A percentile compares a stretch with the other conserved stretches of the same genome.
Evolutionary conservation across 2,113 vertebrate genomes (phyloP).

Genomic region (Melospiza georgiana): DNA sequence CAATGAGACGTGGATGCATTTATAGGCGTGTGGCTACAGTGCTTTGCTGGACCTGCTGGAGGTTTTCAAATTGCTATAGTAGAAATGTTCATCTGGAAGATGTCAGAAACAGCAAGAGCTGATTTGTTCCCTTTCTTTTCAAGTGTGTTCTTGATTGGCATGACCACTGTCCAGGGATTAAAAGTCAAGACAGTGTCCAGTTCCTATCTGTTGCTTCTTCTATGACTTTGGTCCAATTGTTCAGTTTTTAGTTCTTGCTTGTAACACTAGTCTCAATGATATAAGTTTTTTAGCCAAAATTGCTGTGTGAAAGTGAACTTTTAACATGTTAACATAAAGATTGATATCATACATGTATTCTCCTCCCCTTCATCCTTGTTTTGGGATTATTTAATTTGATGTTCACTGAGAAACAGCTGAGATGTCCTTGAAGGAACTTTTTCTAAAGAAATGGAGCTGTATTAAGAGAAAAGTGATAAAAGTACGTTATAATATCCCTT

Average conservation of each 20-base stretch:
- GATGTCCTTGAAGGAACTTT: neutral
- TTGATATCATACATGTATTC: neutral
- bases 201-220: neutral
- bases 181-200: neutral
- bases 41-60: neutral
- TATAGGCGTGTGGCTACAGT: neutral
- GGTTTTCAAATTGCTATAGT: neutral
- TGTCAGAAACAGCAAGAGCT: neutral
- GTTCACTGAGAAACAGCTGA: neutral
- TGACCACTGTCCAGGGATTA: neutral
- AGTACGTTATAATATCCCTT: neutral
- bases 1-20: slow-evolving; percentile 42
- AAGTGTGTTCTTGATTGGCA: neutral
- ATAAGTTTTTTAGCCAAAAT: neutral
- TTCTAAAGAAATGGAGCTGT: neutral
- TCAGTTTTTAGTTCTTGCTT: neutral
- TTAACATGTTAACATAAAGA: neutral
- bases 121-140: neutral
- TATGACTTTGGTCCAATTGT: neutral
- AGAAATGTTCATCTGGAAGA: neutral
- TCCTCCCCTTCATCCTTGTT: neutral
- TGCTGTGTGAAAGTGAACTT: neutral
- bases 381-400: neutral
- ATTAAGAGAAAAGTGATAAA: neutral
- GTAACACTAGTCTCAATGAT: neutral